Conservation (phyloP, 2,113 vertebrate genomes). For the Rallus limicola region DNA sequence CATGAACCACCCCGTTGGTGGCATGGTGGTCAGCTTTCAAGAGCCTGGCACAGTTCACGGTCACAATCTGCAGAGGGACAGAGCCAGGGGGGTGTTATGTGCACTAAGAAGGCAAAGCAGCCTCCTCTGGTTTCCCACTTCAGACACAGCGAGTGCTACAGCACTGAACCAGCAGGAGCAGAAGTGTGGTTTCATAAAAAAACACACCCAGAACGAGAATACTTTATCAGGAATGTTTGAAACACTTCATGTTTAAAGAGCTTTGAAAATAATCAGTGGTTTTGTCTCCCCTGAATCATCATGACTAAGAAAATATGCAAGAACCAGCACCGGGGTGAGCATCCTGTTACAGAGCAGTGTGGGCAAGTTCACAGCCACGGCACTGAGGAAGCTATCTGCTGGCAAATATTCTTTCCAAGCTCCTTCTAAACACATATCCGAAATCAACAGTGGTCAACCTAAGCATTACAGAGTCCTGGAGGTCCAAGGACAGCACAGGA, state of each 20-base stretch:
- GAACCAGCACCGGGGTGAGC: neutral
- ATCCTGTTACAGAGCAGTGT: rapidly evolving
- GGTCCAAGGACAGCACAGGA: neutral
- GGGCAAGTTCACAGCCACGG: neutral
- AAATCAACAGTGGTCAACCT: neutral
- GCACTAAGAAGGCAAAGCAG: neutral
- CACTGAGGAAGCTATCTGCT: neutral
- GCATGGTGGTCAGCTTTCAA: slow-evolving; percentile 95
- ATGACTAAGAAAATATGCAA: neutral
- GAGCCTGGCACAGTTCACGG: slow-evolving; percentile 95
- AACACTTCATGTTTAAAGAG: neutral
- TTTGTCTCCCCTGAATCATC: neutral
- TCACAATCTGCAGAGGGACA: slow-evolving; percentile 84
- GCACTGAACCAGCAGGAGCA: neutral
- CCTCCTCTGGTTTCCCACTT: neutral
- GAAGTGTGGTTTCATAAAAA: neutral
- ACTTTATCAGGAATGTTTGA: neutral
- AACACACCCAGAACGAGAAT: neutral
- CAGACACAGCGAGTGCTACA: rapidly evolving
- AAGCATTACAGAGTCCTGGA: neutral
- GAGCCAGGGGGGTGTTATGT: neutral
- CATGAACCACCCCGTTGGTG: slow-evolving; percentile 95
- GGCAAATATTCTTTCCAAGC: neutral
- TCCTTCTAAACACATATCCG: neutral
- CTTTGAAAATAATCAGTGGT: neutral